Evolutionary conservation across 1,140 invertebrate species (phyloP), one percentile per base, ranked within the genome.

Genomic region (Pogonomyrmex barbatus): DNA sequence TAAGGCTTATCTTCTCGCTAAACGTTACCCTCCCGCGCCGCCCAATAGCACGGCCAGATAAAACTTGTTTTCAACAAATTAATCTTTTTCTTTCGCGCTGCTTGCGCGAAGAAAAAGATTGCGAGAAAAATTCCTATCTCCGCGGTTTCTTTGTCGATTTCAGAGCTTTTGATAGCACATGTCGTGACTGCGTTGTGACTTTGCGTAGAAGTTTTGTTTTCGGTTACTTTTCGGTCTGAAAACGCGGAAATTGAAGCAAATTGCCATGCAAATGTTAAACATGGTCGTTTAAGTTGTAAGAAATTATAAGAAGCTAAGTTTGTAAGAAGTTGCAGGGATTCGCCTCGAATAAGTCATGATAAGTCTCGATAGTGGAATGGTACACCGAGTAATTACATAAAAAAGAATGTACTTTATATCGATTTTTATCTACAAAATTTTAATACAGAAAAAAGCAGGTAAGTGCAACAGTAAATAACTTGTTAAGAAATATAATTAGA

Each of bases 11-110:
- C 92, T 24, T 65, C 4, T 39, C 54, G 54, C 84, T 82, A 75
- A 56, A 56, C 9, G 60, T 84, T 83, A 73, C 70, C 77, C 88
- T 86, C 56, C 77, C 88, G 82, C 85, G 67, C 50, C 88, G 67
- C 67, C 42, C 67, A 88, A 89, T 86, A 85, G 39, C 82, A 83
- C 79, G 83, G 70, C 52, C 83, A 88, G 91, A 92, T 92, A 93
- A 92, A 88, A 76, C 91, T 93, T 93, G 92, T 93, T 93, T 92
- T 92, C 89, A 93, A 93, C 90, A 88, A 92, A 92, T 89, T 92
- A 89, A 92, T 92, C 91, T 92, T 93, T 92, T 91, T 89, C 77
- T 75, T 89, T 90, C 87, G 76, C 52, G 65, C 36, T 82, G 79
- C 42, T 83, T 63, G 42, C 30, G 86, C 62, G 24, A 24, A 24